Evolutionary conservation across 2,888 invertebrate species (phyloP).

Genomic region (Escarpia spicata): DNA sequence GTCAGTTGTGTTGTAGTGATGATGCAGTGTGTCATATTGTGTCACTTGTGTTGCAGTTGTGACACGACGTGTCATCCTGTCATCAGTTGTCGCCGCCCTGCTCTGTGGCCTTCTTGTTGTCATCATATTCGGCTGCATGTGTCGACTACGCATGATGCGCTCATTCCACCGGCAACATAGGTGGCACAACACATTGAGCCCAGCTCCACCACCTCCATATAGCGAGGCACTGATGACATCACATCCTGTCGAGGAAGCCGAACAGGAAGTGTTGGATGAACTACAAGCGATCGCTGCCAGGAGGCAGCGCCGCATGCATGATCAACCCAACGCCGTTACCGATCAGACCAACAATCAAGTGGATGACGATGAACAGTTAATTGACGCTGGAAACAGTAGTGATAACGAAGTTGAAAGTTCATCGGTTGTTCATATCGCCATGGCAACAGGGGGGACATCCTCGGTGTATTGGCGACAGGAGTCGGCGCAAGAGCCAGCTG

Average conservation of each 20-base stretch:
- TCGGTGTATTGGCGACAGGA: not conserved
- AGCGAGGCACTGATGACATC: constrained; percentile 1
- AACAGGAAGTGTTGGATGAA: not conserved
- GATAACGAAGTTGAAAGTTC: not conserved
- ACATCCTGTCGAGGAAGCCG: not conserved
- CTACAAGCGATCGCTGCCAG: not conserved
- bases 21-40: not conserved
- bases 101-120: not conserved
- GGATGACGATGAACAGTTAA: not conserved
- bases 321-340: not conserved
- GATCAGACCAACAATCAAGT: not conserved
- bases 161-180: not conserved
- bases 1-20: no score
- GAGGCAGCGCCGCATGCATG: not conserved
- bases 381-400: not conserved
- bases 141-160: not conserved
- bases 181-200: not conserved
- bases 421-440: not conserved
- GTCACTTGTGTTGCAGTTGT: not conserved
- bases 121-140: not conserved
- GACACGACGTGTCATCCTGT: not conserved
- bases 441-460: not conserved
- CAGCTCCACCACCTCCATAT: not conserved
- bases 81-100: not conserved
- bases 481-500: not conserved